Percentiles rank a stretch among this genome's conserved stretches.
Conservation (phyloP, 2,888 invertebrate species). For the Lymantria dispar region DNA sequence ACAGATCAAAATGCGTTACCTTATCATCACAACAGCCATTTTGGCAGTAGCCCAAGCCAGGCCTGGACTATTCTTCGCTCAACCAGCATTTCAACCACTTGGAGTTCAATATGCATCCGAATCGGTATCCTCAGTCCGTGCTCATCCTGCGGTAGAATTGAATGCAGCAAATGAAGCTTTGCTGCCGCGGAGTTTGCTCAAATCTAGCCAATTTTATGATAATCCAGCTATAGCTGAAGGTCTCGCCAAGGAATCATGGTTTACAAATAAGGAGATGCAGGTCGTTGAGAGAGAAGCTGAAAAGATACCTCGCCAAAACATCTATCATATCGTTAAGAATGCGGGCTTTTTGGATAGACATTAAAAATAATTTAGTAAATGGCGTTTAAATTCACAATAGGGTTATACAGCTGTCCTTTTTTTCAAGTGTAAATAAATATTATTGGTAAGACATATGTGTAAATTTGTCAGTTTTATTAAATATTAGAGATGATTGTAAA, state of each 20-base stretch:
- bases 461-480: not conserved
- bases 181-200: constrained; percentile 86
- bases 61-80: constrained; percentile 72
- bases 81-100: constrained; percentile 60
- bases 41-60: constrained; percentile 69
- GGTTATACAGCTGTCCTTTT: not conserved
- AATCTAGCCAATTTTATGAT: constrained; percentile 87
- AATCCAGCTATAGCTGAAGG: constrained; percentile 88
- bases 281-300: constrained; percentile 91
- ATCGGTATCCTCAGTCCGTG: constrained; percentile 52
- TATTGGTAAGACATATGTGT: not conserved
- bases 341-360: constrained; percentile 84
- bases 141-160: constrained; percentile 87
- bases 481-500: not conserved
- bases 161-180: constrained; percentile 88
- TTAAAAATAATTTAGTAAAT: constrained; percentile 20
- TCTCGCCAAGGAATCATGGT: constrained; percentile 90
- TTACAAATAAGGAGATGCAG: constrained; percentile 89
- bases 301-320: constrained; percentile 89
- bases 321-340: constrained; percentile 88
- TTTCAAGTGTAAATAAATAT: not conserved
- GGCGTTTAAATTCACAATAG: not conserved
- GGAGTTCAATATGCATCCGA: constrained; percentile 75
- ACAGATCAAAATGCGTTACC: constrained; percentile 56
- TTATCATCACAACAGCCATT: constrained; percentile 55